Percentiles rank a stretch among this genome's conserved stretches.
Evolutionary conservation across 1,140 invertebrate genomes (phyloP).

Genomic region (Drosophila pachea): DNA sequence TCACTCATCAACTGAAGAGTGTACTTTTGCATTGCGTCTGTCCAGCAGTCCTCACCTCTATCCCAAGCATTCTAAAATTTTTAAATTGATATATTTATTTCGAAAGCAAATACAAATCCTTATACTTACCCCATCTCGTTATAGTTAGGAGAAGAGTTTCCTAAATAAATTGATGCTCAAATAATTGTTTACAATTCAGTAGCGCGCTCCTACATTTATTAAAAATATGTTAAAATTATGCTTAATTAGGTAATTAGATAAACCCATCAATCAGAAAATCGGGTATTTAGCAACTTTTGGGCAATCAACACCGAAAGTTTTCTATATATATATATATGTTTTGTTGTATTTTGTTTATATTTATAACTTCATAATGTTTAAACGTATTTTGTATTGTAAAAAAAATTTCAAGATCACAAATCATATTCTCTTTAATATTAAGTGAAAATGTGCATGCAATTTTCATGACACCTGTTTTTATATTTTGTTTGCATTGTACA

Average conservation of each 20-base stretch:
- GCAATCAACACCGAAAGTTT: constrained; percentile 67
- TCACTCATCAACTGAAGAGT: no score
- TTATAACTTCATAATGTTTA: constrained; percentile 70
- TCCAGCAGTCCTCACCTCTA: no score
- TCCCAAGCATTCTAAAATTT: no score
- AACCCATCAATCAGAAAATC: background rate
- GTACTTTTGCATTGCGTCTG: no score
- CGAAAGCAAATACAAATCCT: no score
- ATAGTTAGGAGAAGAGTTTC: no score
- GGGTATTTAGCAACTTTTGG: constrained; percentile 52
- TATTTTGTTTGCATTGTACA: constrained; percentile 3
- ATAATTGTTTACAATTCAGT: no score
- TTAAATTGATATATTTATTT: no score
- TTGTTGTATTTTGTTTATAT: constrained; percentile 18
- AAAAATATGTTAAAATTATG: background rate
- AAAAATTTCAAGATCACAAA: constrained; percentile 73
- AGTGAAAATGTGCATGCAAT: constrained; percentile 32
- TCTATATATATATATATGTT: constrained; percentile 54
- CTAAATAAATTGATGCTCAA: no score
- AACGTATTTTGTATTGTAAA: constrained; percentile 69
- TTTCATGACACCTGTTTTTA: constrained; percentile 23
- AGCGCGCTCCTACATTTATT: background rate
- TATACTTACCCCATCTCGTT: no score
- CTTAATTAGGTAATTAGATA: background rate
- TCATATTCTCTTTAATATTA: constrained; percentile 66